phyloP scores from a whole-genome alignment of 2,888 invertebrate species.

The Rhyacophila evoluta region DNA sequence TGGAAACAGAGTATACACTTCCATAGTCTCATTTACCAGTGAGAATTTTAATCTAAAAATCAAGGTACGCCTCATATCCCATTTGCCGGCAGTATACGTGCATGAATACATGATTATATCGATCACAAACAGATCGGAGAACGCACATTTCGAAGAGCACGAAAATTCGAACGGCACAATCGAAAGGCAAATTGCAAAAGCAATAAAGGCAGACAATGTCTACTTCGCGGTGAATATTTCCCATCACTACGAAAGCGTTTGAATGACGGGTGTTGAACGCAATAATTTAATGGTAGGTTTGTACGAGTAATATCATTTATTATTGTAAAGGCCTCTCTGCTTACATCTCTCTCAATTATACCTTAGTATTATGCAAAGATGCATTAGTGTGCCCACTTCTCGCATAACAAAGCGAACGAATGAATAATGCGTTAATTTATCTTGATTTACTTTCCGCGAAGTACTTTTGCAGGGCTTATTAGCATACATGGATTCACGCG shows the following conservation, averaged over 20 bases:
- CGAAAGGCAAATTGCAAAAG: no score
- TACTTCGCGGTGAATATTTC: conserved; percentile 16
- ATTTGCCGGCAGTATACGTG: no score
- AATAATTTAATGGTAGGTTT: not conserved
- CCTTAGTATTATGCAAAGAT: conserved; percentile 8
- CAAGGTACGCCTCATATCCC: no score
- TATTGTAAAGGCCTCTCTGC: not conserved
- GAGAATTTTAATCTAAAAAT: no score
- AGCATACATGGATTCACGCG: not conserved
- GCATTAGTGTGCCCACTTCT: not conserved
- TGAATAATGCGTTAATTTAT: not conserved
- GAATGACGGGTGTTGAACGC: not conserved
- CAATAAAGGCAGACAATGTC: no score
- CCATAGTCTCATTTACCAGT: no score
- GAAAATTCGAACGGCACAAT: no score
- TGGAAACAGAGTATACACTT: no score
- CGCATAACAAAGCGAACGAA: not conserved
- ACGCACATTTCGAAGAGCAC: no score
- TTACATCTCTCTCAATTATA: not conserved
- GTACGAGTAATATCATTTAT: not conserved
- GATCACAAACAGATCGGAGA: no score
- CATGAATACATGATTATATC: no score
- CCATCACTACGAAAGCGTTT: conserved; percentile 29
- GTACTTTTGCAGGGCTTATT: not conserved
- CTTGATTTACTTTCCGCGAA: not conserved